These are phyloP conservation scores for Alfaro cultratus DNA, from an alignment of 2,797 vertebrate species.

Conservation along the genomic window DNA sequence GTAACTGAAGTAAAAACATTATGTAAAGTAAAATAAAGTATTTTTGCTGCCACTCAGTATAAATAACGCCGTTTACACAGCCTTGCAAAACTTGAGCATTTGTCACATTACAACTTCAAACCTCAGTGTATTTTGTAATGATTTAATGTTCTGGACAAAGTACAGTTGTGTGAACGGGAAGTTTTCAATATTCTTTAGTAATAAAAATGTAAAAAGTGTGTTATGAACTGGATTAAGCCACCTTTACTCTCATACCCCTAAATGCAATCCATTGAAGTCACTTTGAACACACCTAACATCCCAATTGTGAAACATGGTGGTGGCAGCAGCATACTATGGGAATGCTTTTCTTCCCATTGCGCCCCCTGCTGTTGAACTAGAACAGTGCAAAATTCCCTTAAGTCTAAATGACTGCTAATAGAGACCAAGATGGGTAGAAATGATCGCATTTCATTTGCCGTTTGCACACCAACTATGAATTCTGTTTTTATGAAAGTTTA, in stretches of 20 bases:
- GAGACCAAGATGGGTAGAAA: no score
- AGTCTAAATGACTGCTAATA: no score
- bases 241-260: neutral
- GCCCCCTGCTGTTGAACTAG: no score
- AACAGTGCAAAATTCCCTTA: no score
- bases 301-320: no score
- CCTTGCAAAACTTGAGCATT: neutral
- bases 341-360: no score
- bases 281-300: no score
- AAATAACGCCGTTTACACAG: neutral
- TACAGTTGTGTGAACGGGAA: neutral
- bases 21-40: no score
- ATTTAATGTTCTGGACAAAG: neutral
- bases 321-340: no score
- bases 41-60: neutral
- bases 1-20: neutral
- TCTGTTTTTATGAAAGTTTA: no score
- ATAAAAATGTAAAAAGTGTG: neutral
- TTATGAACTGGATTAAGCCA: neutral
- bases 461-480: no score
- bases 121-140: neutral
- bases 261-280: neutral
- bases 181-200: neutral
- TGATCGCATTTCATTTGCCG: no score
- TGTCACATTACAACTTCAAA: constrained; percentile 1